Evolutionary conservation across 2,113 vertebrate genomes (phyloP), one percentile per base, ranked within the genome.

Genomic region (Apodemus sylvaticus): DNA sequence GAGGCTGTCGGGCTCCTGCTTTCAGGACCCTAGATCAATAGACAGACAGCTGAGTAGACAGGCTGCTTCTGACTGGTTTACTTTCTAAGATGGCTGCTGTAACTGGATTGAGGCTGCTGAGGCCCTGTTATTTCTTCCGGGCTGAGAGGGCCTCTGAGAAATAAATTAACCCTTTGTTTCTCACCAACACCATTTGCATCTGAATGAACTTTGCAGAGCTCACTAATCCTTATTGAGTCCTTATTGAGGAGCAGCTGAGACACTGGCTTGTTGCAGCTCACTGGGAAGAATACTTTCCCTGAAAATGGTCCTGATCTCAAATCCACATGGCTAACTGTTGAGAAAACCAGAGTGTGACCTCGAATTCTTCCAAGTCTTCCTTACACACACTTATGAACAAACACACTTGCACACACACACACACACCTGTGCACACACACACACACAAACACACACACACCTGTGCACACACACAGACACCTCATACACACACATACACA

Each of bases 131-230:
- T 76, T 83, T 85, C 76, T 66, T 64, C 58, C 55, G 22, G 13
- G 55, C 79, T 6, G 48, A 71, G 68, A 7, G 64, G 14, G 39
- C 20, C 45, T 68, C 22, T 60, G 70, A 92, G 76, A 81, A 81
- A 92, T 82, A 92, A 73, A 92, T 93, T 31, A 76, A 42, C 55
- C 12, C 45, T 55, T 62, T 45, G 34, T 66, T 96, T 86, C 20
- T 91, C 78, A 68, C 90, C 1, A 22, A 11, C 14, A 0, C 26
- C 53, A 45, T 86, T 45, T 93, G 55, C 88, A 96, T 94, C 60
- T 90, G 94, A 94, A 95, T 81, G 74, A 91, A 89, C n/a, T 64
- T 91, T 55, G 16, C 68, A 86, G 87, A 45, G 45, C 71, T 76
- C 68, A 31, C 76, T 77, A 39, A 14, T 39, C n/a, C n/a, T n/a